Evolutionary conservation across 2,888 invertebrate species (phyloP), one percentile per base, ranked within the genome.

Genomic region (Luffia ferchaultella): DNA sequence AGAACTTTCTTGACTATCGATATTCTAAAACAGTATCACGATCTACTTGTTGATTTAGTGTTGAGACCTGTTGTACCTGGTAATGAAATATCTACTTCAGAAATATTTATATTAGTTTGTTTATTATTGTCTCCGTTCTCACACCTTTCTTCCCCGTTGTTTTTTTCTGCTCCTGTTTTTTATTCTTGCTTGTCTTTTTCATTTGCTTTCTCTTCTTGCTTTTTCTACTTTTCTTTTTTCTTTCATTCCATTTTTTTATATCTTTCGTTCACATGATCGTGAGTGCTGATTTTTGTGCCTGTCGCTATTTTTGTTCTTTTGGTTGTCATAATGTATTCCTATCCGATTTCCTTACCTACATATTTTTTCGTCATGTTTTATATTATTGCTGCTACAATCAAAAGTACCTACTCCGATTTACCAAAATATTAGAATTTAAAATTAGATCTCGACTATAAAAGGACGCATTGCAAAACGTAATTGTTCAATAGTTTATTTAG

Each of bases 211-310:
- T 48, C 16, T 46, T 17, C 16, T 46, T 20, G 19, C 19, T 19
- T 46, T 16, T 18, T 16, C 43, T 46, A 49, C 20, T 46, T 52
- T 45, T 50, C 50, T 53, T 53, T 42, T 53, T 43, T 51, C 47
- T 1, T 43, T 51, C 48, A n/a, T n/a, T n/a, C n/a, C n/a, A 45
- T 43, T 48, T 51, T 42, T 45, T 52, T 48, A 49, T 43, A 48
- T 50, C 48, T 50, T 52, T 50, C 20, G 41, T 49, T 50, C 42
- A 52, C 54, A 52, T 50, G 45, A 50, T 52, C 52, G n/a, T 54
- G 46, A 19, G 52, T 54, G 16, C 52, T 54, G 19, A 54, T 52
- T 45, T 54, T 52, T 20, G 54, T 52, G 20, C 52, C 54, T 43
- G 50, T 30, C 19, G 54, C 52, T 45, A 52, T 47, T 49, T 50